Evolutionary conservation across 1,140 invertebrate genomes (phyloP).

Genomic region (Acromyrmex charruanus): DNA sequence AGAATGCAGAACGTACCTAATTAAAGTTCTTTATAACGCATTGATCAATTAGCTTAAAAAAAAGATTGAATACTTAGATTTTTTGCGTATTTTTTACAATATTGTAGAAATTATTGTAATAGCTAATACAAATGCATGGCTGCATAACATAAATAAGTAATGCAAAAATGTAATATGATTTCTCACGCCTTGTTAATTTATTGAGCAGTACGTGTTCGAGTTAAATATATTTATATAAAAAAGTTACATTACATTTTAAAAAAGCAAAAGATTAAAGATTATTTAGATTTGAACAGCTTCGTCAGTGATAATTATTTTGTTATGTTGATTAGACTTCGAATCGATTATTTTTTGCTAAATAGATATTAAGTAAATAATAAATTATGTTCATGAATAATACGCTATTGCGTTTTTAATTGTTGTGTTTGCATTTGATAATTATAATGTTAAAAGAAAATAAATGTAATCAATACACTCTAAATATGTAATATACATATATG

Average conservation of each 20-base stretch:
- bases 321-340: background rate
- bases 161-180: background rate
- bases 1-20: background rate
- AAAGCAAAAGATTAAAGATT: too few species aligned
- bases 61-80: background rate
- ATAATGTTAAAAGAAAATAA: background rate
- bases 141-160: background rate
- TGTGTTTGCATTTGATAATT: background rate
- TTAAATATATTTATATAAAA: background rate
- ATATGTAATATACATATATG: background rate
- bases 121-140: background rate
- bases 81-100: background rate
- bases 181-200: background rate
- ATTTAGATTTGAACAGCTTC: background rate
- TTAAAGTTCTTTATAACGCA: background rate
- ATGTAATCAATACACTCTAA: background rate
- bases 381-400: background rate
- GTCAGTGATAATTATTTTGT: conserved; percentile 13
- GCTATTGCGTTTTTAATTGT: too few species aligned
- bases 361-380: background rate
- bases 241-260: background rate
- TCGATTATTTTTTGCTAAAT: background rate
- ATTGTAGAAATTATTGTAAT: background rate
- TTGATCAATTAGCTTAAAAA: background rate
- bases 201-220: background rate